Percentiles rank a stretch among this genome's conserved stretches.
phyloP scores from a whole-genome alignment of 2,113 vertebrate species.

The Gymnogyps californianus region DNA sequence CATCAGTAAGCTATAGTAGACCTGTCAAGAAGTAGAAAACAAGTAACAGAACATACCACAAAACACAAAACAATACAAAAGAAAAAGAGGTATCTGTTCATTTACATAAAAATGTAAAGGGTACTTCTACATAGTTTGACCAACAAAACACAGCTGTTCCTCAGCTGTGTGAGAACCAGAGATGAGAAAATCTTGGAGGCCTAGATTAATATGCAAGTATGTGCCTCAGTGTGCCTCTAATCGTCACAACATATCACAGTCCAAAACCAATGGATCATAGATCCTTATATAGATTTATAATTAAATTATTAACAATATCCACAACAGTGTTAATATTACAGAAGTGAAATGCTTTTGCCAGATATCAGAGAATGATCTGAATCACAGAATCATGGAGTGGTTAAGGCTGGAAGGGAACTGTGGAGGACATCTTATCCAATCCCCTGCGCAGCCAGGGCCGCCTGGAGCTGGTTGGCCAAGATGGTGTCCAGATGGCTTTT shows the following conservation, averaged over 20 bases:
- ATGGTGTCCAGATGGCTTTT: not conserved
- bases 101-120: too few relatives aligned
- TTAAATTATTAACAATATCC: not conserved
- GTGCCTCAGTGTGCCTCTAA: not conserved
- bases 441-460: not conserved
- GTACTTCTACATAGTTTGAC: not conserved
- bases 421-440: not conserved
- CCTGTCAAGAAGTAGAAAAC: not conserved
- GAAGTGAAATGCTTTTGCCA: not conserved
- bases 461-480: not conserved
- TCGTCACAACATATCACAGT: not conserved
- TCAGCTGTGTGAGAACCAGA: not conserved
- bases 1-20: not conserved
- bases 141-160: not conserved
- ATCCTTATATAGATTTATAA: not conserved
- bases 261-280: not conserved
- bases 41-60: not conserved
- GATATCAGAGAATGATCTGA: not conserved
- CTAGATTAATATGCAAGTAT: not conserved
- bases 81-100: not conserved
- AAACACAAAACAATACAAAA: not conserved
- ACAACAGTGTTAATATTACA: not conserved
- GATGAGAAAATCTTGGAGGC: not conserved
- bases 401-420: not conserved
- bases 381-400: not conserved